These are phyloP conservation scores for Taeniopygia guttata DNA, from an alignment of 2,797 vertebrate species.

Conservation along the genomic window DNA sequence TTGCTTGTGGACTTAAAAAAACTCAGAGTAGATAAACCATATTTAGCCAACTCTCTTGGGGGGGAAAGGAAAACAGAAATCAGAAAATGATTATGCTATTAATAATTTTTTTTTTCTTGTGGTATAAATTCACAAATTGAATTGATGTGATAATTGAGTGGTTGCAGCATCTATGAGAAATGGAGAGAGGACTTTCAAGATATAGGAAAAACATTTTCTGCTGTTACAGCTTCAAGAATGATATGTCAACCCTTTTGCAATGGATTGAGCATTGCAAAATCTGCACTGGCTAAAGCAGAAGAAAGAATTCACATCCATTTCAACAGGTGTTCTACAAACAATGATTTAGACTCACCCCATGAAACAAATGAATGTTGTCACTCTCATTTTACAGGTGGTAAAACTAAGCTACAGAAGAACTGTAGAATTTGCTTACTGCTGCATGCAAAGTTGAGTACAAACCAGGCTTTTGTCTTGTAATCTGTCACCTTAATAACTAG, in stretches of 20 bases:
- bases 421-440: background rate
- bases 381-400: background rate
- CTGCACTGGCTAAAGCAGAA: background rate
- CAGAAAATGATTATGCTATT: background rate
- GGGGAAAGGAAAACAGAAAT: fast-evolving
- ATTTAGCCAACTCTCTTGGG: background rate
- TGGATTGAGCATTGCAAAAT: background rate
- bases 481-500: background rate
- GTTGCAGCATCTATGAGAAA: background rate
- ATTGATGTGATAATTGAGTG: background rate
- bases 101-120: background rate
- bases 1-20: background rate
- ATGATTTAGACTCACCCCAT: background rate
- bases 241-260: background rate
- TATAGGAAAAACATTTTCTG: background rate
- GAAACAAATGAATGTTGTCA: background rate
- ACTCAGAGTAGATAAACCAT: background rate
- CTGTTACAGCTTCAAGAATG: background rate
- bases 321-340: background rate
- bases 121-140: background rate
- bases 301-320: background rate
- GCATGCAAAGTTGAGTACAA: background rate
- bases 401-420: background rate
- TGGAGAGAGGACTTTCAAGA: background rate
- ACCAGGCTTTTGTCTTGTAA: background rate